phyloP scores from a whole-genome alignment of 2,113 vertebrate genomes.

The Falco punctatus region DNA sequence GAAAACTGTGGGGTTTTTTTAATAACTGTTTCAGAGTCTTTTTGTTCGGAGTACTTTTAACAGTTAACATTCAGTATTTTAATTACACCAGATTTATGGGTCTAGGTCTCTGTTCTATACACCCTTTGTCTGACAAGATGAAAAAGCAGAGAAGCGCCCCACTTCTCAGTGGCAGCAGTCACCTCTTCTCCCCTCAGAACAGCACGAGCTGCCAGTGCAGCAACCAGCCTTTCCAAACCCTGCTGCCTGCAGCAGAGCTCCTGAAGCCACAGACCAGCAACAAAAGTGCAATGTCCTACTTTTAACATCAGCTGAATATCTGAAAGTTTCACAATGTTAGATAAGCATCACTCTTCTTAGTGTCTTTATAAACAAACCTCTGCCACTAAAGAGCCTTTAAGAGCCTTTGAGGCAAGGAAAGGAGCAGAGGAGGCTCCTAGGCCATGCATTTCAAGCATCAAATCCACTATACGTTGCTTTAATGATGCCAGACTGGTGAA shows the following conservation, averaged over 20 bases:
- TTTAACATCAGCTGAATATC: neutral
- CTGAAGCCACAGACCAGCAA: rapidly evolving
- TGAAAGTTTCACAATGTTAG: neutral
- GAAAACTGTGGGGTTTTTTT: neutral
- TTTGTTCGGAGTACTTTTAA: slow-evolving; percentile 4
- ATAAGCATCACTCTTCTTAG: neutral
- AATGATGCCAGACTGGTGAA: neutral
- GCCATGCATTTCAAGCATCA: neutral
- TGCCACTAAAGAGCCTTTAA: neutral
- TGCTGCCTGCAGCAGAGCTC: neutral
- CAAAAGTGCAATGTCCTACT: neutral
- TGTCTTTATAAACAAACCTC: neutral
- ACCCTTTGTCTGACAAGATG: neutral
- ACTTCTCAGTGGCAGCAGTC: neutral
- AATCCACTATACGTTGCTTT: neutral
- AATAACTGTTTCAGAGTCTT: neutral
- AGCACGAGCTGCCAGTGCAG: rapidly evolving
- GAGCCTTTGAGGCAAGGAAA: neutral
- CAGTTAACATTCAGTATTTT: neutral
- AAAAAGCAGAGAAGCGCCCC: neutral
- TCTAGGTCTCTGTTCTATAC: neutral
- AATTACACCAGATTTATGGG: neutral
- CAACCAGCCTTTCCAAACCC: neutral
- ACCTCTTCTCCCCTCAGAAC: neutral
- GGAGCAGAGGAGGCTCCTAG: neutral